phyloP scores from a whole-genome alignment of 2,888 invertebrate species.

The Entomobrya multifasciata region DNA sequence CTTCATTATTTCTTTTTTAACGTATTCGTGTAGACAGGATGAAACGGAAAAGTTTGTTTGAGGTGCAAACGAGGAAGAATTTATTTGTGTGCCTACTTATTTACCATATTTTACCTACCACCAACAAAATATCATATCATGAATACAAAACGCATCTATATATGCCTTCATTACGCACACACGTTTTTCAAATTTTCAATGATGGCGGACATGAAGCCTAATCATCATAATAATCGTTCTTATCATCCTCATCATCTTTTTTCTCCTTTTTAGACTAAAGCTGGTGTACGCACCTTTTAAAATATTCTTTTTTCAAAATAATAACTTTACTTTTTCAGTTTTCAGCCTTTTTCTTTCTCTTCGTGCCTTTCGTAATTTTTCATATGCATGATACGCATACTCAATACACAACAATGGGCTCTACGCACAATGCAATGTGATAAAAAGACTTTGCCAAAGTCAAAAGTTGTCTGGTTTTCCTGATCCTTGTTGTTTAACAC shows the following conservation, averaged over 20 bases:
- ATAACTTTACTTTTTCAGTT: too few species aligned
- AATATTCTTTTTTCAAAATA: too few species aligned
- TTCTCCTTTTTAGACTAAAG: too few species aligned
- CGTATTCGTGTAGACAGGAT: too few species aligned
- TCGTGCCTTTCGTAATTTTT: too few species aligned
- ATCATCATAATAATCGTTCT: slow-evolving; percentile 45
- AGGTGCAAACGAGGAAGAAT: slow-evolving; percentile 59
- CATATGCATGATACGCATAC: too few species aligned
- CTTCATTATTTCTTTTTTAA: neutral
- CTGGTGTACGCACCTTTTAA: too few species aligned
- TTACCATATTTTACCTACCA: slow-evolving; percentile 53
- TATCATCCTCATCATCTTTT: slow-evolving; percentile 33
- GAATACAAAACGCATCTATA: neutral
- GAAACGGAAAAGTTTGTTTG: neutral
- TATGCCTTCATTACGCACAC: too few species aligned
- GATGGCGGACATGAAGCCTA: slow-evolving; percentile 29
- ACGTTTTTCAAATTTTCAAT: neutral
- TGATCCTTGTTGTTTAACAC: neutral
- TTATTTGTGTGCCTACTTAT: slow-evolving; percentile 52
- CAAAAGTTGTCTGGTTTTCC: neutral
- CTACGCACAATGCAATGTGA: neutral
- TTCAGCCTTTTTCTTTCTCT: too few species aligned
- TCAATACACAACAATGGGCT: slow-evolving; percentile 11
- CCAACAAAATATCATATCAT: too few species aligned
- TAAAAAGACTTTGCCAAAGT: slow-evolving; percentile 14